Conservation (phyloP, 2,113 vertebrate genomes). For the Lamprotornis superbus region DNA sequence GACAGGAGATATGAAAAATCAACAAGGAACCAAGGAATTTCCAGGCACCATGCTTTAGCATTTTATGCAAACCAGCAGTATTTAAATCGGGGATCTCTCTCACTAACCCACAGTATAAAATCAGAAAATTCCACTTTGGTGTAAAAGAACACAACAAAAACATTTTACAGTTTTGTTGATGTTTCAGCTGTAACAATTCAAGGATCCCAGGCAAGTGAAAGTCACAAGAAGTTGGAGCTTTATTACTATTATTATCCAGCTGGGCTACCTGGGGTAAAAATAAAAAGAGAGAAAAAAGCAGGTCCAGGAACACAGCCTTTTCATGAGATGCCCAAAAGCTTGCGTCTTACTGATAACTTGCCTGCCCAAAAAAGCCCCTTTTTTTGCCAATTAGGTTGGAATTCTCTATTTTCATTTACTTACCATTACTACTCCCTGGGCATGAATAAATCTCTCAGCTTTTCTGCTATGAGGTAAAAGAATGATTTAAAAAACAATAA, state of each 20-base stretch:
- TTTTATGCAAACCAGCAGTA: neutral
- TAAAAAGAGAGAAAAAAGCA: neutral
- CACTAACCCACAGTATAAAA: neutral
- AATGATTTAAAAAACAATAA: neutral
- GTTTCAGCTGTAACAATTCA: neutral
- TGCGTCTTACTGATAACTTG: neutral
- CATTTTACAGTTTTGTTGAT: neutral
- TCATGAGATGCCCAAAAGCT: neutral
- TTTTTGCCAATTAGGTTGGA: neutral
- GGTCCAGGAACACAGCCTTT: neutral
- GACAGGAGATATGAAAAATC: slow-evolving; percentile 20
- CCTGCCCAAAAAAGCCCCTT: neutral
- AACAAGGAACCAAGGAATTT: slow-evolving; percentile 6
- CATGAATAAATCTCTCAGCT: neutral
- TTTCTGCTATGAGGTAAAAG: neutral
- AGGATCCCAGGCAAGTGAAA: neutral
- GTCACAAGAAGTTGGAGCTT: neutral
- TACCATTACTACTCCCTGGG: neutral
- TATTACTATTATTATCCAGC: neutral
- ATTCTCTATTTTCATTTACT: neutral
- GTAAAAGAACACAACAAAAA: neutral
- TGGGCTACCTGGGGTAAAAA: neutral
- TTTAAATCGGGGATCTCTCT: neutral
- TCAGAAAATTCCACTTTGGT: neutral
- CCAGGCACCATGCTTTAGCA: neutral